Evolutionary conservation across 2,797 vertebrate genomes (phyloP), one percentile per base, ranked within the genome.

Genomic region (Bovichtus variegatus): DNA sequence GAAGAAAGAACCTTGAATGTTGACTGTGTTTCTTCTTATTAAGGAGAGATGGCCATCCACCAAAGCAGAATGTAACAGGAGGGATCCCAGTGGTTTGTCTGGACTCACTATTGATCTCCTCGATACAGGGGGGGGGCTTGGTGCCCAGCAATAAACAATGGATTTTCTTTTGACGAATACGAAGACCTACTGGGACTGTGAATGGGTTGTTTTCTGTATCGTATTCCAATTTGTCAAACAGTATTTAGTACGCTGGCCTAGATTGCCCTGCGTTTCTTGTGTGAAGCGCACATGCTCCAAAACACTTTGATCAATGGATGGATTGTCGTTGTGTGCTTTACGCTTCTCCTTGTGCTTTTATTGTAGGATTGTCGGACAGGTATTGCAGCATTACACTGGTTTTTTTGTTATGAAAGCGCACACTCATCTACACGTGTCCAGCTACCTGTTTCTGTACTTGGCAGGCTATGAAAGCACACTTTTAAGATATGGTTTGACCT

Each of bases 401-500:
- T 34, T 34, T 34, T 78, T 87, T 86, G 78, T 89, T 91, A 90
- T 38, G 75, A 89, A 89, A 90, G 84, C 85, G 40, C 85, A 83
- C 82, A 76, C 81, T 87, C 88, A 82, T 84, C 74, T 61, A 65
- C 86, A 87, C 71, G 59, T 77, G 83, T 83, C 74, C 27, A 34
- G 54, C 76, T 86, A 87, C 89, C 80, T 88, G 90, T 80, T 79
- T 88, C 76, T 81, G 76, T 71, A 70, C 83, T 87, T 91, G 90
- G 88, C 87, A 88, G 67, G 76, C 73, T 61, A 64, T 82, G 38
- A 83, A 88, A 88, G 87, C 62, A 5, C 27, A 87, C 72, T 87
- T 66, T 53, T 8, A 2, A 76, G 85, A 89, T 88, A 79, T 71
- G 85, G 58, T 81, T 83, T 92, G 90, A 92, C 91, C 90, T 93